A percentile compares a stretch with the other conserved stretches of the same genome.
These are phyloP conservation scores for Enhydra lutris DNA, from an alignment of 2,113 vertebrate genomes.

Conservation along the genomic window DNA sequence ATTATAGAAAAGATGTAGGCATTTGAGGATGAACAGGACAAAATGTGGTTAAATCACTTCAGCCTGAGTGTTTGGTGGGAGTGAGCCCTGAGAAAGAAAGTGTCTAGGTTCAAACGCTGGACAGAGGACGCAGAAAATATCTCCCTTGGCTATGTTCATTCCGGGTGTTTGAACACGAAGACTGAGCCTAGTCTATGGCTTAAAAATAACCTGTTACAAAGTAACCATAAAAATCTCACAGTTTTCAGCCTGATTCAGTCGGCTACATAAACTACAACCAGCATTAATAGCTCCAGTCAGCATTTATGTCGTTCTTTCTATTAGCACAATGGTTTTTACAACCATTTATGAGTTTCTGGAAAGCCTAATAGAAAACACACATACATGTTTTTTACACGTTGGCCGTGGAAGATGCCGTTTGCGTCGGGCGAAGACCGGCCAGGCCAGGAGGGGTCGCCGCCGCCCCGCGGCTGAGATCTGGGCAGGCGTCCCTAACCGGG, in stretches of 20 bases:
- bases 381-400: neutral
- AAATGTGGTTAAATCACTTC: neutral
- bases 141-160: neutral
- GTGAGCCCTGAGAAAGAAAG: neutral
- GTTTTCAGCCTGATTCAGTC: constrained; percentile 4
- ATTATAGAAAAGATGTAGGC: neutral
- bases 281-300: constrained; percentile 63
- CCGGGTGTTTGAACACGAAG: neutral
- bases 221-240: constrained; percentile 31
- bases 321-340: constrained; percentile 73
- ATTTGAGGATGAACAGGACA: neutral
- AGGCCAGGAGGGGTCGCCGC: constrained; percentile 81
- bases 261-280: constrained; percentile 26
- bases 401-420: neutral
- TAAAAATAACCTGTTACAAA: constrained; percentile 67
- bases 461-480: constrained; percentile 48
- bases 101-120: neutral
- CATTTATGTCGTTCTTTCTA: constrained; percentile 69
- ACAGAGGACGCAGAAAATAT: neutral
- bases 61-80: neutral
- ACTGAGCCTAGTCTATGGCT: neutral
- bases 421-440: constrained; percentile 46
- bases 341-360: constrained; percentile 75
- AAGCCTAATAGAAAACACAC: constrained; percentile 61
- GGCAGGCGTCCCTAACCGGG: neutral